A percentile compares a stretch with the other conserved stretches of the same genome.
phyloP scores from a whole-genome alignment of 2,888 invertebrate genomes.

The Allolobophora icterica region DNA sequence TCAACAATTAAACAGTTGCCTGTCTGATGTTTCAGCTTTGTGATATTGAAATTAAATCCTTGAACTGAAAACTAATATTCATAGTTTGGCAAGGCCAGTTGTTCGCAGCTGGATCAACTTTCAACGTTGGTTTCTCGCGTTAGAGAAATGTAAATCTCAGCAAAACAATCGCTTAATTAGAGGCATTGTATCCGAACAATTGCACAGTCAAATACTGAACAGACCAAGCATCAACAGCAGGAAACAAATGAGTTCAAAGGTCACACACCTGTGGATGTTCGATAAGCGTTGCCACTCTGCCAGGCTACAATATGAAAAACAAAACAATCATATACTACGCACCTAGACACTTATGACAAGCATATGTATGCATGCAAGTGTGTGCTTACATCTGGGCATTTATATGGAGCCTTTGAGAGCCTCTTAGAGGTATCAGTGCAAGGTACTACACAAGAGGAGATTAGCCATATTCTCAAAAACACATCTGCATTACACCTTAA shows the following conservation, averaged over 20 bases:
- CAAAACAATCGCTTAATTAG: neutral
- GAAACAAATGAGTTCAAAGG: neutral
- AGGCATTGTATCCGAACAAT: neutral
- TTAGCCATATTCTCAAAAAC: too few relatives aligned
- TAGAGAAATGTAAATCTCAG: too few relatives aligned
- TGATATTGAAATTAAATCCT: too few relatives aligned
- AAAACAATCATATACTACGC: neutral
- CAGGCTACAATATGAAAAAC: conserved; percentile 62
- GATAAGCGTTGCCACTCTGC: conserved; percentile 67
- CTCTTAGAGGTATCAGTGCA: too few relatives aligned
- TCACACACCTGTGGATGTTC: conserved; percentile 56
- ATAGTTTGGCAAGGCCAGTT: too few relatives aligned
- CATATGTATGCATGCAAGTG: neutral
- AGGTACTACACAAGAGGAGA: too few relatives aligned
- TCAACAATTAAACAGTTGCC: too few relatives aligned
- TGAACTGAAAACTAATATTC: too few relatives aligned
- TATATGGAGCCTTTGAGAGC: neutral
- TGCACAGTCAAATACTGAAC: neutral
- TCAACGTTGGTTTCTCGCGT: too few relatives aligned
- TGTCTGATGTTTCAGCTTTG: too few relatives aligned
- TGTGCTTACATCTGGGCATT: neutral
- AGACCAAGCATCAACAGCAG: neutral
- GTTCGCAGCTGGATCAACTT: too few relatives aligned
- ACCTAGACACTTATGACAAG: neutral
- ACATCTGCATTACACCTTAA: too few relatives aligned